Evolutionary conservation across 2,888 invertebrate species (phyloP), one percentile per base, ranked within the genome.

Genomic region (Lamproptera curius): DNA sequence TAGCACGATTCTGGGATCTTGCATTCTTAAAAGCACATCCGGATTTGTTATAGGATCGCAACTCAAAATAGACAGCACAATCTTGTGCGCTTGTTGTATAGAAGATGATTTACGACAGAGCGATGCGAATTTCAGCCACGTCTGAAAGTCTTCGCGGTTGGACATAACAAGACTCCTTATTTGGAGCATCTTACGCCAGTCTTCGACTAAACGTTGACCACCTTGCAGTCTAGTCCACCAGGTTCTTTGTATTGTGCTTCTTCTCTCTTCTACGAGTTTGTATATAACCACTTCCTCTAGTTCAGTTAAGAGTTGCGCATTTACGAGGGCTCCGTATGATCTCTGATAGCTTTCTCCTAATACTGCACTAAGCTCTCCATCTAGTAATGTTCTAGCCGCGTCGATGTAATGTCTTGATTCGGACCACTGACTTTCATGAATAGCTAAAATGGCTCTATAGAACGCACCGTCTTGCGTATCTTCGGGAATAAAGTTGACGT

Each of bases 241-340:
- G 90, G 97, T 93, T 39, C 90, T 89, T 42, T 92, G 91, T 42
- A 97, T 93, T 2, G 92, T 90, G 36, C 90, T 91, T 44, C 97
- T 88, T 43, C 98, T 89, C 73, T 99, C 98, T 0, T 97, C 96
- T n/a, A 98, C 94, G 23, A 98, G 82, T 75, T 98, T 97, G 71
- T 96, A 99, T 60, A 98, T 98, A 41, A 99, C 97, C 0, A 97
- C 96, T 87, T 99, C 99, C 74, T 99, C 99, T 48, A 99, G 80
- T 78, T 99, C 99, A 0, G 98, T 95, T 52, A 99, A 81, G 89
- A 99, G 95, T 76, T 99, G 99, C 0, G 98, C 98, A 57, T 95
- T 95, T 0, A 99, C 97, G 93, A 99, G 95, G 2, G 96, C 94
- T 9, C 95, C 95, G 67, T 97, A 97, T 0, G 98, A 97, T 56